Base-by-base conservation (phyloP, 2,797 vertebrate genomes). In the Tokudaia tokunoshimensis region DNA sequence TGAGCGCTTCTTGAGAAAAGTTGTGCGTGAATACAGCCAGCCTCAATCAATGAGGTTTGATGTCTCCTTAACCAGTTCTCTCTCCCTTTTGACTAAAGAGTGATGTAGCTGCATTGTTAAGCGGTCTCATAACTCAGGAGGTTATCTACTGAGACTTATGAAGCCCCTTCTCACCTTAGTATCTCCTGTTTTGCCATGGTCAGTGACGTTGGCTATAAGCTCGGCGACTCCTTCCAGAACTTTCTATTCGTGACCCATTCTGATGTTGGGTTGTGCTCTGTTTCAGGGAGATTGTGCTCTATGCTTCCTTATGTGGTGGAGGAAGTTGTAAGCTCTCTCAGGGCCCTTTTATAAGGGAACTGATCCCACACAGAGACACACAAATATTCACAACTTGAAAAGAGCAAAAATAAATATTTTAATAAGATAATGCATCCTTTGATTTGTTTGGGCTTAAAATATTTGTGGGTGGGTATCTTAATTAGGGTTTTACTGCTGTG, bases 21-120 rank as follows among this genome's bases (percentile, higher is more conserved):
- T 34, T 87, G 44, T 9, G 34, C 10, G 17, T 67, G 81, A 94
- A 57, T 26, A 50, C 41, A 37, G 26, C 26, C 78, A 81, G 67
- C 24, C 44, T 70, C 84, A 22, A 72, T 75, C 90, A 65, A 55
- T 67, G 31, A 11, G 67, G 31, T 76, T 91, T 76, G 78, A 19
- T 72, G 47, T 76, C 52, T 89, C n/a, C 55, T 94, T 80, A 92
- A 47, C 61, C 31, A 67, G 26, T n/a, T 86, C 89, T 96, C 59
- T 87, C 83, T 92, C 47, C 29, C 20, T 85, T 92, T 61, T 59
- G 12, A 80, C 17, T 47, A 91, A 65, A 84, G 61, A 74, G 59
- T 44, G 75, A 55, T 50, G 44, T 37, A 63, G 44, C 8, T 31
- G 1, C 24, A 41, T 85, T 75, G 26, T 80, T 76, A 72, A 88